These are phyloP conservation scores for Saturnia japonica DNA, from an alignment of 2,888 invertebrate genomes.

Conservation along the genomic window DNA sequence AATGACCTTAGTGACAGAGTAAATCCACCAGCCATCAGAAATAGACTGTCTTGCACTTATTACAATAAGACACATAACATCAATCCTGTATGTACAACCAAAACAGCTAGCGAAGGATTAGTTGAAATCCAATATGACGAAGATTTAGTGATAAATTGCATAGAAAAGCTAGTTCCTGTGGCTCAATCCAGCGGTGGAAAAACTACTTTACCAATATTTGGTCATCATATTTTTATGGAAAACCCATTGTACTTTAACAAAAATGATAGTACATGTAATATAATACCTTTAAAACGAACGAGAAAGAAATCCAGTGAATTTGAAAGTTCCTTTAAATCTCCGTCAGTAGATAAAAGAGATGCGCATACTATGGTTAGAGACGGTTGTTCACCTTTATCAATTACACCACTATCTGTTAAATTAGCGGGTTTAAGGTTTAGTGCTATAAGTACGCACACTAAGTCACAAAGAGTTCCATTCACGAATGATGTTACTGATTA, in stretches of 20 bases:
- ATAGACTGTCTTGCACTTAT: slow-evolving; percentile 55
- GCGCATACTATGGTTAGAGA: slow-evolving; percentile 67
- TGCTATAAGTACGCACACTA: slow-evolving; percentile 70
- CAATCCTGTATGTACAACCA: slow-evolving; percentile 65
- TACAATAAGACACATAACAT: slow-evolving; percentile 40
- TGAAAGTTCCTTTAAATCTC: slow-evolving; percentile 73
- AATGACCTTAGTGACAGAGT: slow-evolving; percentile 67
- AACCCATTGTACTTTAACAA: slow-evolving; percentile 78
- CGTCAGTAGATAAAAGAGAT: slow-evolving; percentile 72
- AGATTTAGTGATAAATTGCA: slow-evolving; percentile 68
- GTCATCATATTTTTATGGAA: slow-evolving; percentile 74
- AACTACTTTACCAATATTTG: slow-evolving; percentile 76
- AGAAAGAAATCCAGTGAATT: slow-evolving; percentile 75
- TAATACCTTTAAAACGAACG: slow-evolving; percentile 69
- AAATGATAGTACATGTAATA: slow-evolving; percentile 57
- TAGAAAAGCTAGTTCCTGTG: slow-evolving; percentile 61
- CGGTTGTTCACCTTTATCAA: slow-evolving; percentile 74
- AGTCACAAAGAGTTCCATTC: slow-evolving; percentile 56
- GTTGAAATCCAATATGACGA: slow-evolving; percentile 82
- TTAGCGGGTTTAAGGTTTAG: slow-evolving; percentile 82
- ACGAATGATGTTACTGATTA: slow-evolving; percentile 73
- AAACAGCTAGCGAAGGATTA: slow-evolving; percentile 72
- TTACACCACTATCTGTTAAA: slow-evolving; percentile 83
- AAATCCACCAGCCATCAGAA: slow-evolving; percentile 53
- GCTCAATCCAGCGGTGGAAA: slow-evolving; percentile 55